These are phyloP conservation scores for Microcebus ravelobensis DNA, from an alignment of 2,113 vertebrate genomes.

Conservation along the genomic window DNA sequence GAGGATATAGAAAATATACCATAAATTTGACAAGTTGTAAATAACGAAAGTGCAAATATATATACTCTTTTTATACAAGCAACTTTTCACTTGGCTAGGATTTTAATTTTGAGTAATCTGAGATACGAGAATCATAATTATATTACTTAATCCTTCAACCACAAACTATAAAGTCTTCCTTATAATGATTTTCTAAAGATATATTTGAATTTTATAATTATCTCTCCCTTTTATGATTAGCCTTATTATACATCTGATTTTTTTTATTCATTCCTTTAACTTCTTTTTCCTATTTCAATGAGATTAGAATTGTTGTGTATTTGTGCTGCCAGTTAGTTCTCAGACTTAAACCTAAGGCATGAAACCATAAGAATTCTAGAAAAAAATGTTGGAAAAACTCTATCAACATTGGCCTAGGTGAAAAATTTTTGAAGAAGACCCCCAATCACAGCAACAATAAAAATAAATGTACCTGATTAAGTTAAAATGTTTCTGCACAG, in stretches of 20 bases:
- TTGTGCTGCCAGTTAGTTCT: not conserved
- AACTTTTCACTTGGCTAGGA: not conserved
- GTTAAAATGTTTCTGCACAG: too few species aligned
- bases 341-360: too few species aligned
- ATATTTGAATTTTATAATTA: constrained; percentile 34
- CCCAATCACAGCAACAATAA: too few species aligned
- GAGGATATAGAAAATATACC: not conserved
- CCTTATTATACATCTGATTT: not conserved
- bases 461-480: too few species aligned
- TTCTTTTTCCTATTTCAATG: not conserved
- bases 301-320: not conserved
- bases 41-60: not conserved
- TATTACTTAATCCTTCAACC: not conserved
- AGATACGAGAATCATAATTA: not conserved
- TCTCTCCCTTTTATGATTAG: not conserved
- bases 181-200: not conserved
- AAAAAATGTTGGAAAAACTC: too few species aligned
- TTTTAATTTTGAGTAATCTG: constrained; percentile 33
- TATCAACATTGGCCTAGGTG: too few species aligned
- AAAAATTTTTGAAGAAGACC: too few species aligned
- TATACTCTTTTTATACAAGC: not conserved
- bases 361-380: too few species aligned
- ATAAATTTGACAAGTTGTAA: not conserved
- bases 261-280: not conserved
- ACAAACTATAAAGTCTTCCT: not conserved